Conservation (phyloP, 2,888 invertebrate genomes). For the Dromius quadrimaculatus region DNA sequence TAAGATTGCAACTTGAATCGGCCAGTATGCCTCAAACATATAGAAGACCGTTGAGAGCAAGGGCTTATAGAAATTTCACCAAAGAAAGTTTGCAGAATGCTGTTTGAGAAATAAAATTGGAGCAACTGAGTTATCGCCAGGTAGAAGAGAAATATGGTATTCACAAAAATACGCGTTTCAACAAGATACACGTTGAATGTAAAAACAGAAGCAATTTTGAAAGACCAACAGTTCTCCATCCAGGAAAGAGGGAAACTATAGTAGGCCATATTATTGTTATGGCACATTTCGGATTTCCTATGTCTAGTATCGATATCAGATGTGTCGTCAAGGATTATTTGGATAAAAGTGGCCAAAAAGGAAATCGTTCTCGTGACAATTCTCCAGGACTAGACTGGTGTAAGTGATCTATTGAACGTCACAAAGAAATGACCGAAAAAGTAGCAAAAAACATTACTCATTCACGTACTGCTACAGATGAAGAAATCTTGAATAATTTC, state of each 20-base stretch:
- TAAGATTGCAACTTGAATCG: not conserved
- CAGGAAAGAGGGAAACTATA: not conserved
- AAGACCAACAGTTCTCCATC: constrained; percentile 1
- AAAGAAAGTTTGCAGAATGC: not conserved
- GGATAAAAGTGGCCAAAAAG: constrained; percentile 1
- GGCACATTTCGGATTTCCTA: constrained; percentile 35
- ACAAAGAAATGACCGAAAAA: not conserved
- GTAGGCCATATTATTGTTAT: constrained; percentile 21
- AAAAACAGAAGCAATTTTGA: not conserved
- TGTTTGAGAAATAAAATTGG: not conserved
- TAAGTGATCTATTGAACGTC: constrained; percentile 2
- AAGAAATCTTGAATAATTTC: constrained; percentile 24
- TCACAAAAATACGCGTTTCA: constrained; percentile 13
- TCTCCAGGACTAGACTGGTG: constrained; percentile 9
- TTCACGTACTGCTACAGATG: constrained; percentile 2
- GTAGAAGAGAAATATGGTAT: constrained; percentile 11
- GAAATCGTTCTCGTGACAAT: not conserved
- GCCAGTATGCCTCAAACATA: not conserved
- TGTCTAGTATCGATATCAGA: constrained; percentile 21
- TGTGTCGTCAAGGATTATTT: constrained; percentile 13
- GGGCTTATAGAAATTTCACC: not conserved
- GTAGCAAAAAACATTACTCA: not conserved
- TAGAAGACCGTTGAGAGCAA: not conserved
- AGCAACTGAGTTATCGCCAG: not conserved
- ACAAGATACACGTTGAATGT: constrained; percentile 5